phyloP scores from a whole-genome alignment of 2,113 vertebrate species.

The Cebus imitator region DNA sequence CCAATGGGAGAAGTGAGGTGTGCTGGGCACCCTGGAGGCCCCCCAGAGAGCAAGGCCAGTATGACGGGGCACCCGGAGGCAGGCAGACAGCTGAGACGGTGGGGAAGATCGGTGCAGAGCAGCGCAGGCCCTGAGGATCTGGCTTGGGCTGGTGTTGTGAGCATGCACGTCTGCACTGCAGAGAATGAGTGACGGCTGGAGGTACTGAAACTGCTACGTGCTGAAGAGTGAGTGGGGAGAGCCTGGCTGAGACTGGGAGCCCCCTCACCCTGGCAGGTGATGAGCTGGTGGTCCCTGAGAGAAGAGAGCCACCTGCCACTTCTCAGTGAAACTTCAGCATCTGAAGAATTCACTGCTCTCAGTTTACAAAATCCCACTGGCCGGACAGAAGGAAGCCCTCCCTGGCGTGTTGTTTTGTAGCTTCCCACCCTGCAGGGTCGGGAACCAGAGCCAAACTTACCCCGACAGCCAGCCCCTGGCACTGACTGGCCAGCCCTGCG shows the following conservation, averaged over 20 bases:
- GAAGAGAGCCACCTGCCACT: not conserved
- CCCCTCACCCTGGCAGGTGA: not conserved
- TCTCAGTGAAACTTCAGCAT: not conserved
- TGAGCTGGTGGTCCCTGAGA: not conserved
- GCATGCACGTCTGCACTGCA: not conserved
- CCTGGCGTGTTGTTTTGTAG: not conserved
- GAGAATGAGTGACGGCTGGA: not conserved
- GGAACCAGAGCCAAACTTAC: not conserved
- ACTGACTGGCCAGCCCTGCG: too few relatives aligned
- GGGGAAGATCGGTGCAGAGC: not conserved
- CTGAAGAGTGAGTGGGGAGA: not conserved
- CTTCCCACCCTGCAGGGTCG: not conserved
- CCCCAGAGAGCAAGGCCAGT: fast-evolving
- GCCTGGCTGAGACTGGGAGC: not conserved
- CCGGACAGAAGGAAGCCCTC: not conserved
- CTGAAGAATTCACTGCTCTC: not conserved
- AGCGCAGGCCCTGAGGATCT: too few relatives aligned
- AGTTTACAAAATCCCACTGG: too few relatives aligned
- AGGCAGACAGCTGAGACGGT: not conserved
- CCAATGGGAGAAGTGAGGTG: not conserved
- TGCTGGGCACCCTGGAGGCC: not conserved
- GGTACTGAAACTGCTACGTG: not conserved
- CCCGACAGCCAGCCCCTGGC: not conserved
- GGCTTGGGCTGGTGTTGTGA: not conserved
- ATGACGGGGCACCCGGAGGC: fast-evolving